A percentile compares a stretch with the other conserved stretches of the same genome.
These are phyloP conservation scores for Microctonus aethiopoides DNA, from an alignment of 2,888 invertebrate genomes.

Conservation along the genomic window DNA sequence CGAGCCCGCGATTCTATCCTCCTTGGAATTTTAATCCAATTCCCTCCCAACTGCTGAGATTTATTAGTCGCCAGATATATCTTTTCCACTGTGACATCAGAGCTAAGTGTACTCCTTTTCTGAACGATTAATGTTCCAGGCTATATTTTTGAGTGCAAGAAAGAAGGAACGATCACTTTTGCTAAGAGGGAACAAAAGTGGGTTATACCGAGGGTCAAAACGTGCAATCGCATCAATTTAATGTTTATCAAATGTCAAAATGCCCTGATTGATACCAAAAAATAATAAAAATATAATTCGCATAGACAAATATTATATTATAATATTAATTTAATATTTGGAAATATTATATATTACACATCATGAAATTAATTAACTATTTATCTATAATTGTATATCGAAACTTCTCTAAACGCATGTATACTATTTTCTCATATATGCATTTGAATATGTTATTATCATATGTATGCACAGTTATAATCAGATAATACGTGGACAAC, in stretches of 20 bases:
- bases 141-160: slow-evolving; percentile 1
- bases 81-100: not conserved
- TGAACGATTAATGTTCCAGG: slow-evolving; percentile 1
- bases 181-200: not conserved
- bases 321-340: too few species aligned
- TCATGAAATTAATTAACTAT: too few species aligned
- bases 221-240: not conserved
- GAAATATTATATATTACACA: too few species aligned
- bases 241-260: not conserved
- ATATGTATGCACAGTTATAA: not conserved
- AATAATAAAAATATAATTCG: too few species aligned
- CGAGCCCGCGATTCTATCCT: slow-evolving; percentile 38
- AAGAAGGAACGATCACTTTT: not conserved
- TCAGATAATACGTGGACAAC: not conserved
- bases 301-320: too few species aligned
- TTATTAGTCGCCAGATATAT: slow-evolving; percentile 11
- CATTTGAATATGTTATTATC: not conserved
- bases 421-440: not conserved
- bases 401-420: too few species aligned
- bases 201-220: not conserved
- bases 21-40: slow-evolving; percentile 46
- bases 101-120: slow-evolving; percentile 19
- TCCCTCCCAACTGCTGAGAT: slow-evolving; percentile 22
- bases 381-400: too few species aligned
- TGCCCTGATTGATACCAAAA: not conserved